phyloP scores from a whole-genome alignment of 2,888 invertebrate species.

The Mylabris sibirica region DNA sequence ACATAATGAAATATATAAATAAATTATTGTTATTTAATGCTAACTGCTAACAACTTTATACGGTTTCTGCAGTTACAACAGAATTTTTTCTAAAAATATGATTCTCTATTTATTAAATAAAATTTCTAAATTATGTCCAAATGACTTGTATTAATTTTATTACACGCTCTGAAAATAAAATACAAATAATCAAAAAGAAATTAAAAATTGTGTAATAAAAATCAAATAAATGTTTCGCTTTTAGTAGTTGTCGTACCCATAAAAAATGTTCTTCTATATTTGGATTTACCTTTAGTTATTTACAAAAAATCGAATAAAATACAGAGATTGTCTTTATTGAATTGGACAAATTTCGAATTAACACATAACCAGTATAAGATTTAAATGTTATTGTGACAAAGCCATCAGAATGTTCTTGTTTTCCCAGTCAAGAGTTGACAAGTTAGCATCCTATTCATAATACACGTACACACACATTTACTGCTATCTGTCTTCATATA shows the following conservation, averaged over 20 bases:
- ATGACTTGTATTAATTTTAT: background rate
- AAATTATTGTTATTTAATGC: background rate
- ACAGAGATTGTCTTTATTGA: too few relatives aligned
- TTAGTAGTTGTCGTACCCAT: background rate
- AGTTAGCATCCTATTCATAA: conserved; percentile 50
- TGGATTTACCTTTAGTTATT: too few relatives aligned
- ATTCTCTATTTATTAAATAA: background rate
- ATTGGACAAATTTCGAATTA: background rate
- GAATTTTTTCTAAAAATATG: background rate
- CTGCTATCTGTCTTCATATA: background rate
- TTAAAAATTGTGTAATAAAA: background rate
- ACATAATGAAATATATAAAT: background rate
- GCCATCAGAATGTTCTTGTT: conserved; percentile 51
- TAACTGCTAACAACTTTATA: background rate
- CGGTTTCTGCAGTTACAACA: background rate
- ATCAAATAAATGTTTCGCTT: background rate
- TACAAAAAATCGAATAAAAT: too few relatives aligned
- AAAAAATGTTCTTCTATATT: too few relatives aligned
- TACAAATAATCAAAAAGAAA: background rate
- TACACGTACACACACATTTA: background rate
- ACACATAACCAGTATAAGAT: conserved; percentile 22
- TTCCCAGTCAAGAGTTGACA: conserved; percentile 54
- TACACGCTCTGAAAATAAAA: background rate
- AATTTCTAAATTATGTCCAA: background rate
- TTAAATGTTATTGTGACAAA: conserved; percentile 37